phyloP scores from a whole-genome alignment of 2,888 invertebrate genomes.

The Caenorhabditis imperialis region DNA sequence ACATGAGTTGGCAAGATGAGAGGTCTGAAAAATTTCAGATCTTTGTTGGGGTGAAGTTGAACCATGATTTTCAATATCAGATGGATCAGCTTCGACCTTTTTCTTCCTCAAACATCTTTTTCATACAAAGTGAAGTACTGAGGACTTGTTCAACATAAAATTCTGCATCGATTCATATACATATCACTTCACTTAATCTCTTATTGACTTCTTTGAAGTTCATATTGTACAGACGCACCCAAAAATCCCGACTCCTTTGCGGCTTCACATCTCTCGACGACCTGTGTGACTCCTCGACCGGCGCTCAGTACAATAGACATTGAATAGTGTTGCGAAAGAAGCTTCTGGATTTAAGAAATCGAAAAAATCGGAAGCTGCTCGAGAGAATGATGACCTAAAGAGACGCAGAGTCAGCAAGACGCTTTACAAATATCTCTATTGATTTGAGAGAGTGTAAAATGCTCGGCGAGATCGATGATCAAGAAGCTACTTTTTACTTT shows the following conservation, averaged over 20 bases:
- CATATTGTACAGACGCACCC: slow-evolving; percentile 55
- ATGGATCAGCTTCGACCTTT: too few relatives aligned
- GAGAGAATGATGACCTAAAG: background rate
- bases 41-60: too few relatives aligned
- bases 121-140: too few relatives aligned
- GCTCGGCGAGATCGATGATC: too few relatives aligned
- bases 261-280: slow-evolving; percentile 72
- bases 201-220: background rate
- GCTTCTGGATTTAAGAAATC: background rate
- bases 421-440: too few relatives aligned
- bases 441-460: too few relatives aligned
- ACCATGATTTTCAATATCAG: too few relatives aligned
- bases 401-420: background rate
- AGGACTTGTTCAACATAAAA: too few relatives aligned
- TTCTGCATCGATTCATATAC: too few relatives aligned
- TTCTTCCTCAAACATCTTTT: too few relatives aligned
- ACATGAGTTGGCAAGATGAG: slow-evolving; percentile 72
- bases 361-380: background rate
- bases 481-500: too few relatives aligned
- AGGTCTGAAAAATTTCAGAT: slow-evolving; percentile 62
- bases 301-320: slow-evolving; percentile 62
- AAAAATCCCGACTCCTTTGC: slow-evolving; percentile 72
- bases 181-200: too few relatives aligned
- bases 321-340: background rate
- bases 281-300: slow-evolving; percentile 73